A percentile compares a stretch with the other conserved stretches of the same genome.
phyloP scores from a whole-genome alignment of 2,797 vertebrate genomes.

The Tokudaia muenninki region DNA sequence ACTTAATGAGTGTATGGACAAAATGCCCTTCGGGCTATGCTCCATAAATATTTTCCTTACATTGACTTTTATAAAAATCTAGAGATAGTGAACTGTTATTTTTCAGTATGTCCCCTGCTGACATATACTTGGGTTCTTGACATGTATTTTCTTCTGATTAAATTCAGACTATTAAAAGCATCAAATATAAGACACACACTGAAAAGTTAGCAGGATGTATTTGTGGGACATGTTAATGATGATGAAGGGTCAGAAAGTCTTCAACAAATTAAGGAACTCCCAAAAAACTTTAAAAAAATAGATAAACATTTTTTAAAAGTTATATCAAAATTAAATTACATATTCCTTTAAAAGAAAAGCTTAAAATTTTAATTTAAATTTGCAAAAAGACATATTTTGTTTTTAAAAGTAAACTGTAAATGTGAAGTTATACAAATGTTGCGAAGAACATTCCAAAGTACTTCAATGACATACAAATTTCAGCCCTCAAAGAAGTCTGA shows the following conservation, averaged over 20 bases:
- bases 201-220: background rate
- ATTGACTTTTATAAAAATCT: slow-evolving; percentile 41
- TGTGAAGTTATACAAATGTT: background rate
- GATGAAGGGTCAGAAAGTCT: background rate
- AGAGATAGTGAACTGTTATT: background rate
- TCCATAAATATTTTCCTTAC: slow-evolving; percentile 48
- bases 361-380: background rate
- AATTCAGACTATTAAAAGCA: background rate
- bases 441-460: background rate
- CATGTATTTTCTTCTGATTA: background rate
- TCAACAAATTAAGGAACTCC: background rate
- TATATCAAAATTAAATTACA: background rate
- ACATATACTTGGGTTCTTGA: background rate
- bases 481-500: background rate
- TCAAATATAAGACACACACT: background rate
- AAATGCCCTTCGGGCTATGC: background rate
- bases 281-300: background rate
- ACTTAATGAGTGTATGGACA: slow-evolving; percentile 3
- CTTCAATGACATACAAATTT: background rate
- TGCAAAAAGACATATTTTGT: background rate
- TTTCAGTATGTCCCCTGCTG: background rate
- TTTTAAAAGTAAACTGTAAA: background rate
- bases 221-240: background rate
- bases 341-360: background rate
- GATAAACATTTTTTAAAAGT: background rate